These are phyloP conservation scores for Cololabis saira DNA, from an alignment of 2,113 vertebrate genomes.

Conservation along the genomic window DNA sequence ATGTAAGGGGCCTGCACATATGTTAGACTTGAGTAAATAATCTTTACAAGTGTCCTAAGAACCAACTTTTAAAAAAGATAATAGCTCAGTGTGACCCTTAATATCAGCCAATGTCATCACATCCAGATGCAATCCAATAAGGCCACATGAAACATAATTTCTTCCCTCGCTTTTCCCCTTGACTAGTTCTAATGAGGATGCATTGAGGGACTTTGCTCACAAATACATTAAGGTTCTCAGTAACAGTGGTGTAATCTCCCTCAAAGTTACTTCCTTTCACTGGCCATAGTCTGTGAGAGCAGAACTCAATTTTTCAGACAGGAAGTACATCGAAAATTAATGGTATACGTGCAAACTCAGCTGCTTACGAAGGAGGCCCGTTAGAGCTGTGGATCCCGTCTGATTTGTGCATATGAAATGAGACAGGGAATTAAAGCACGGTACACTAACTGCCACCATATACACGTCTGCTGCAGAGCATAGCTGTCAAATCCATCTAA, in stretches of 20 bases:
- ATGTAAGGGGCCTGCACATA: conserved; percentile 53
- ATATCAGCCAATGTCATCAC: conserved; percentile 33
- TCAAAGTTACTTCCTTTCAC: conserved; percentile 56
- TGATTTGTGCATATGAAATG: conserved; percentile 61
- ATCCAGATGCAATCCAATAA: conserved; percentile 38
- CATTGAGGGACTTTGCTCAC: conserved; percentile 43
- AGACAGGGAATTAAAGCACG: conserved; percentile 56
- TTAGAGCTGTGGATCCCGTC: conserved; percentile 30
- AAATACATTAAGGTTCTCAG: conserved; percentile 63
- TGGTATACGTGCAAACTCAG: neutral
- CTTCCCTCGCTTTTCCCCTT: too few species aligned
- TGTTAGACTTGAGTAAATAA: conserved; percentile 58
- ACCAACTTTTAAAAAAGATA: conserved; percentile 60
- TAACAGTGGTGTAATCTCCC: conserved; percentile 65
- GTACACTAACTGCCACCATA: conserved; percentile 14
- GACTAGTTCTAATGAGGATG: conserved; percentile 61
- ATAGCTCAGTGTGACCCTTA: conserved; percentile 42
- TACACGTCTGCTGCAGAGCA: conserved; percentile 35
- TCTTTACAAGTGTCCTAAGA: conserved; percentile 66
- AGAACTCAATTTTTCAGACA: too few species aligned
- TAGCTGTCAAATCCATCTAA: conserved; percentile 33
- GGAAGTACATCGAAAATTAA: too few species aligned
- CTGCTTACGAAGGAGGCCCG: conserved; percentile 53
- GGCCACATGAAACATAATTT: conserved; percentile 33
- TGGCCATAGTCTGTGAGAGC: conserved; percentile 22